phyloP scores from a whole-genome alignment of 2,797 vertebrate species.

The Fistularia commersonii region DNA sequence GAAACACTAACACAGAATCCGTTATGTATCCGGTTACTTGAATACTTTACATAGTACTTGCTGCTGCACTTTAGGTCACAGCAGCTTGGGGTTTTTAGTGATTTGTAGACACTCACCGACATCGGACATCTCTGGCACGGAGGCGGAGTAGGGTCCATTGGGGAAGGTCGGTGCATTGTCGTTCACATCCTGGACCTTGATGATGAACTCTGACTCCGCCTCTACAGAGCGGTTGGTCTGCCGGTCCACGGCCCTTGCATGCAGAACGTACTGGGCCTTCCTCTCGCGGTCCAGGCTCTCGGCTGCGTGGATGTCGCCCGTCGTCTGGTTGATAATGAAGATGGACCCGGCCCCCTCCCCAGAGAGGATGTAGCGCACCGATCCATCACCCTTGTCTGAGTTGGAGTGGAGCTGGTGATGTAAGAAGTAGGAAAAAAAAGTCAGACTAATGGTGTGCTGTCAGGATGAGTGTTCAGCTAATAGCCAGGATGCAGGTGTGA shows the following conservation, averaged over 20 bases:
- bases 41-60: no score
- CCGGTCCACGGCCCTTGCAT: slow-evolving; percentile 86
- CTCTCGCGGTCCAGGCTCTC: slow-evolving; percentile 89
- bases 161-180: slow-evolving; percentile 92
- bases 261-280: slow-evolving; percentile 89
- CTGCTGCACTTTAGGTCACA: no score
- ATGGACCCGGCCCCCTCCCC: slow-evolving; percentile 91
- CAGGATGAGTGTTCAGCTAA: slow-evolving; percentile 32
- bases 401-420: slow-evolving; percentile 88
- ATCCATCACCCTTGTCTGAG: slow-evolving; percentile 93
- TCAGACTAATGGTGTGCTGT: slow-evolving; percentile 31
- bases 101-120: slow-evolving; percentile 78
- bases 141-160: slow-evolving; percentile 83
- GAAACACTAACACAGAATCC: no score
- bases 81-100: no score
- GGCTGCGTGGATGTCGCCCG: slow-evolving; percentile 89
- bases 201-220: slow-evolving; percentile 91
- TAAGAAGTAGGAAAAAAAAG: no score
- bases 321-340: slow-evolving; percentile 88
- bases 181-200: slow-evolving; percentile 95
- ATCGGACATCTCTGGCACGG: slow-evolving; percentile 91
- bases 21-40: background rate
- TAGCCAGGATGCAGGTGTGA: slow-evolving; percentile 20
- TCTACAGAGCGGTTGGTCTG: slow-evolving; percentile 86
- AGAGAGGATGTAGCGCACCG: slow-evolving; percentile 89